Evolutionary conservation across 2,888 invertebrate genomes (phyloP), one percentile per base, ranked within the genome.

Genomic region (Brachylomia viminalis): DNA sequence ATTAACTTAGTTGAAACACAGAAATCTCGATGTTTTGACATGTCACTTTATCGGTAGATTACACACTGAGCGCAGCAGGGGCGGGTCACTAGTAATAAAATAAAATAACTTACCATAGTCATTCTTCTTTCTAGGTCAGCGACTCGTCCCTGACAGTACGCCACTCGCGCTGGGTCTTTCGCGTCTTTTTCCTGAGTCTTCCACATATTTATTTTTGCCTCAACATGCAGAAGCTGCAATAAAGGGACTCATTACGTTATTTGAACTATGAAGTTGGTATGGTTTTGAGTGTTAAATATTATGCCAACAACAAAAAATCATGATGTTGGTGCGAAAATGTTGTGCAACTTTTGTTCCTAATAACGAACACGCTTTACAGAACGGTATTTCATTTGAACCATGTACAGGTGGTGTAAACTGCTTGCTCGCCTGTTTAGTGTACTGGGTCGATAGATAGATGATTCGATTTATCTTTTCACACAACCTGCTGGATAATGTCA

Each of bases 161-260:
- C 95, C 2, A 90, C 90, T 47, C 95, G 93, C 10, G 91, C 93
- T 0, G 93, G 93, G 69, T 95, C 95, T 45, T 92, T 93, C 0
- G 95, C 92, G 33, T 94, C 92, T 33, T 87, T 88, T 13, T 88
- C 90, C 42, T 90, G 88, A 0, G 92, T 90, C 77, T 89, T 91
- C 95, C 95, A 95, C 95, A 95, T 96, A 86, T 96, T 96, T 72
- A 94, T 90, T 83, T 94, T 96, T 0, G 96, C 96, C 86, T 95
- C 93, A 56, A 95, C 83, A 61, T 92, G 94, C 0, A 92, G 91
- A 30, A 96, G 94, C 96, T 96, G 90, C 0, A 87, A 83, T 49
- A 59, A 49, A 7, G 72, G 66, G 2, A 30, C 5, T 17, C 33
- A 33, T 79, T 45, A 72, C 7, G 1, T 1, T 49, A 62, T n/a